A percentile compares a stretch with the other conserved stretches of the same genome.
These are phyloP conservation scores for Crossaster papposus DNA, from an alignment of 53 echinoderm and acorn worm species.

Conservation along the genomic window DNA sequence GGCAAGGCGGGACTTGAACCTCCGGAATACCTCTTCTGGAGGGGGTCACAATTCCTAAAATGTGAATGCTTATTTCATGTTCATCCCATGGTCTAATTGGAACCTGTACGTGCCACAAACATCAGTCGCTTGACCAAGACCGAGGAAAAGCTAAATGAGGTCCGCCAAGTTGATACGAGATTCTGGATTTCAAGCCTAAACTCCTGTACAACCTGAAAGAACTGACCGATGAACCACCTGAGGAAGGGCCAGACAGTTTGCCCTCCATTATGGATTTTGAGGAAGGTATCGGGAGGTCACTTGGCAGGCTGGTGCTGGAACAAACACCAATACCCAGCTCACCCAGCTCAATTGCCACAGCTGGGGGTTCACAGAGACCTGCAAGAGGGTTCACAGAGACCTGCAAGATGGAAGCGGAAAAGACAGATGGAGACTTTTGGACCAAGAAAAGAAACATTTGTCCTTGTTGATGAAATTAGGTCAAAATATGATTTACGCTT, in stretches of 20 bases:
- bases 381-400: not conserved
- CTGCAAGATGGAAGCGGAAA: not conserved
- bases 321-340: not conserved
- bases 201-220: not conserved
- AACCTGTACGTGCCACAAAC: not conserved
- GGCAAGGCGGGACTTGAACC: too few species aligned
- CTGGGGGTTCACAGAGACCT: not conserved
- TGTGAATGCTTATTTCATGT: too few species aligned
- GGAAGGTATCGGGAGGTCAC: slow-evolving; percentile 1
- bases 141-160: not conserved
- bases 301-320: not conserved
- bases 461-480: not conserved
- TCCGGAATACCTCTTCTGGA: too few species aligned
- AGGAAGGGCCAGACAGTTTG: not conserved
- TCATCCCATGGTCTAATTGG: too few species aligned
- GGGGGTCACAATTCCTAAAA: too few species aligned
- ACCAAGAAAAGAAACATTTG: not conserved
- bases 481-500: too few species aligned
- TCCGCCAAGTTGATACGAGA: not conserved
- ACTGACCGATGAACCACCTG: not conserved
- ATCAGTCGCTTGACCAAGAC: not conserved
- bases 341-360: not conserved
- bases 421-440: not conserved
- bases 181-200: slow-evolving; percentile 1
- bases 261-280: not conserved